Percentiles rank a stretch among this genome's conserved stretches.
Conservation (phyloP, 2,888 invertebrate genomes). For the Aleiodes leptofemur region DNA sequence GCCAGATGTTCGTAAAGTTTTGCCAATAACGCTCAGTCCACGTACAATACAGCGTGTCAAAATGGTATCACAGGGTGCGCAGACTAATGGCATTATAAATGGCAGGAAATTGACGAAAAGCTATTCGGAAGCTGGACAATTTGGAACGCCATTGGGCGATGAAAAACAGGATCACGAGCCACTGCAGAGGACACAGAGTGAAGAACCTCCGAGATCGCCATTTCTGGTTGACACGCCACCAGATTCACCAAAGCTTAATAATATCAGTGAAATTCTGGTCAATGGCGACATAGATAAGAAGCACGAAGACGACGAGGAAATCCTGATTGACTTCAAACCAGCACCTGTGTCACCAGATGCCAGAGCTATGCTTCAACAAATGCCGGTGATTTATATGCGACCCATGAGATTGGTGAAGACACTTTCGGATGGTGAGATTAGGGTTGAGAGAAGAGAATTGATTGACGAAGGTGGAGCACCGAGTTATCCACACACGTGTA, state of each 20-base stretch:
- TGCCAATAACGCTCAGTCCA: conserved; percentile 84
- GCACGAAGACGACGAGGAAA: conserved; percentile 85
- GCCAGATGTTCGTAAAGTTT: conserved; percentile 77
- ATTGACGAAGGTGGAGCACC: conserved; percentile 74
- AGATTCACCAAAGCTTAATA: conserved; percentile 52
- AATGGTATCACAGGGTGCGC: conserved; percentile 93
- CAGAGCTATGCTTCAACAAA: conserved; percentile 73
- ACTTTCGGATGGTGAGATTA: conserved; percentile 87
- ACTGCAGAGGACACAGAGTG: conserved; percentile 89
- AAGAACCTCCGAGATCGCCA: conserved; percentile 88
- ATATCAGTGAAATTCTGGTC: conserved; percentile 57
- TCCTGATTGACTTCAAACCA: conserved; percentile 92
- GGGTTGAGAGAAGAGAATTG: conserved; percentile 75
- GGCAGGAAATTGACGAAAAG: conserved; percentile 89
- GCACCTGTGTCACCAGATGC: conserved; percentile 82
- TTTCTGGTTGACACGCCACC: conserved; percentile 80
- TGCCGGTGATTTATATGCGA: conserved; percentile 74
- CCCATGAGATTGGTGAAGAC: conserved; percentile 82
- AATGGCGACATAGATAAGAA: conserved; percentile 69
- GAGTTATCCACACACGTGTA: conserved; percentile 73
- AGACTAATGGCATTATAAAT: conserved; percentile 88
- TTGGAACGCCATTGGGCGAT: conserved; percentile 70
- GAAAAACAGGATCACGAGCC: conserved; percentile 82
- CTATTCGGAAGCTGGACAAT: conserved; percentile 84
- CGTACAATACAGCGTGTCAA: conserved; percentile 89